These are phyloP conservation scores for Jordanella pulchra DNA, from an alignment of 2,797 vertebrate genomes.

Conservation along the genomic window DNA sequence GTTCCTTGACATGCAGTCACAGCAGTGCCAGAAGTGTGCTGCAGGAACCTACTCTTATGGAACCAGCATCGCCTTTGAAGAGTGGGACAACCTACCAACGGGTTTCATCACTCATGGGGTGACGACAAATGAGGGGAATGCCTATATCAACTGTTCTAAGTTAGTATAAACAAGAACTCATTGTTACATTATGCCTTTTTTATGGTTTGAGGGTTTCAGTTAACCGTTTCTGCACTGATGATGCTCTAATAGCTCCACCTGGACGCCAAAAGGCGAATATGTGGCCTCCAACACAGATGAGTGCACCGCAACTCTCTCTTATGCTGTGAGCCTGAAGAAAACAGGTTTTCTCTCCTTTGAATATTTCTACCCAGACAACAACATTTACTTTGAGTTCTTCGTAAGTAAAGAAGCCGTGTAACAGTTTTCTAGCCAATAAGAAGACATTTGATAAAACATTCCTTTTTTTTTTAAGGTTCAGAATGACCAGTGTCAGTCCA, in stretches of 20 bases:
- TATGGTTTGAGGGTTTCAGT: background rate
- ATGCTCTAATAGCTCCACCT: constrained; percentile 84
- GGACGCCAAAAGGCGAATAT: constrained; percentile 87
- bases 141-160: constrained; percentile 84
- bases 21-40: constrained; percentile 87
- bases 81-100: constrained; percentile 89
- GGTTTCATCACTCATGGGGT: constrained; percentile 87
- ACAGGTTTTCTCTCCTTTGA: constrained; percentile 88
- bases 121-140: constrained; percentile 64
- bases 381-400: constrained; percentile 95
- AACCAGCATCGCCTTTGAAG: constrained; percentile 90
- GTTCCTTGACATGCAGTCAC: constrained; percentile 92
- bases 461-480: constrained; percentile 82
- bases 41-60: constrained; percentile 92
- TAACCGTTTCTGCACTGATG: constrained; percentile 1
- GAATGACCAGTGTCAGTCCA: constrained; percentile 96
- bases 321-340: constrained; percentile 91
- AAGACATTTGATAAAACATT: background rate
- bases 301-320: constrained; percentile 91
- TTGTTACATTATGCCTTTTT: background rate
- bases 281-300: constrained; percentile 93
- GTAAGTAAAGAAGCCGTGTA: constrained; percentile 75
- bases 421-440: background rate
- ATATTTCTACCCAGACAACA: constrained; percentile 91
- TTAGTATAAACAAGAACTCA: constrained; percentile 69